Base-by-base conservation (phyloP, 2,113 vertebrate genomes). In the Suncus etruscus region DNA sequence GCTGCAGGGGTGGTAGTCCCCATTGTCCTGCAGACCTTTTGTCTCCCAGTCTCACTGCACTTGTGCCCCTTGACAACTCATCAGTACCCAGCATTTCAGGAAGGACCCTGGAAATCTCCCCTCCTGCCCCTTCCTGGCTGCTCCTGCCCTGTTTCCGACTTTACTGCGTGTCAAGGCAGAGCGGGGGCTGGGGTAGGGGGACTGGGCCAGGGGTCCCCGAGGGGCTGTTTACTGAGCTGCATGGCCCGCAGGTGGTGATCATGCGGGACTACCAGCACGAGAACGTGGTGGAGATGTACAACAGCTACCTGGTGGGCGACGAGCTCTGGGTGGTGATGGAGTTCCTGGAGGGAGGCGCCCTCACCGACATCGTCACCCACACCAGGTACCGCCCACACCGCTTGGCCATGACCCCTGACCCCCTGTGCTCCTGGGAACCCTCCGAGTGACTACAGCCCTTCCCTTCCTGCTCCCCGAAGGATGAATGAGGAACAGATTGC, bases 281-380 rank as follows among this genome's bases (percentile, higher is more conserved):
- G 94, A 99, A 99, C 1, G 99, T 99, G 96, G 99, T 99, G 96
- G 98, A 99, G 97, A 99, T 99, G 99, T 99, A 99, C 98, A 99
- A 99, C 98, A 99, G 99, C 96, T 99, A 99, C 98, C 97, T 99
- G 97, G 99, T 99, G 63, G 99, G 98, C 0, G 99, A 99, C 0
- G 99, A 99, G 95, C 98, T 99, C 92, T 99, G 99, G 99, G 99
- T 99, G 0, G 99, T 99, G 88, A 99, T 99, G 99, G 99, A 99
- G 97, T 99, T 99, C 94, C 97, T 99, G 95, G 99, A 99, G 83
- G 99, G 99, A 0, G 99, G 99, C 0, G 99, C 99, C 1, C 96
- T 99, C 83, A 99, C 99, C 0, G 99, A 99, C 97, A 99, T 99
- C 0, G 99, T 99, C 94, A 99, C 99, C 0, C 99, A 99, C 96